Evolutionary conservation across 2,888 invertebrate species (phyloP), one percentile per base, ranked within the genome.

Genomic region (Hybos culiciformis): DNA sequence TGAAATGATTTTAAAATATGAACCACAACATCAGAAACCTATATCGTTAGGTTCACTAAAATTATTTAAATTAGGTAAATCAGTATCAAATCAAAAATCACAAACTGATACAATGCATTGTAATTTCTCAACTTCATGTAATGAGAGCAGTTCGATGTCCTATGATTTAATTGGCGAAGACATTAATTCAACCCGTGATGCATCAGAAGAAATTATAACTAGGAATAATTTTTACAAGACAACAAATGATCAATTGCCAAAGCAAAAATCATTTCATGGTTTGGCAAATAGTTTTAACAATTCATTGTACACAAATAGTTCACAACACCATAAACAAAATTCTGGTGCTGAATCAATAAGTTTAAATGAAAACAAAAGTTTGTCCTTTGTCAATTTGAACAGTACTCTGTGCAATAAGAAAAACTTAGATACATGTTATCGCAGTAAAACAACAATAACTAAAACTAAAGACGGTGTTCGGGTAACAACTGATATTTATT

Each of bases 381-480:
- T n/a, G n/a, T 24, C 24, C 24, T 24, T 8, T 24, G 7, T 24
- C 24, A 24, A 8, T 8, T 24, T 24, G 11, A 6, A 11, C 6
- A 6, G 6, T 24, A 6, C 6, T 24, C 6, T 24, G 24, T 24
- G 24, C 7, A 24, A 24, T 31, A 6, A 31, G 3, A 41, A 34
- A 9, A n/a, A n/a, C 1, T 2, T 44, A 1, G 55, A 56, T 39
- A 47, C 49, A 17, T 54, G 55, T 5, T 64, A 63, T 46, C 54
- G 59, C 26, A 63, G 63, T 48, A 62, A 59, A 43, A 63, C 63
- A 5, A 64, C 63, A 21, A 62, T 63, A 43, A 54, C 59, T 15
- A 63, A 59, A 47, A 63, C 58, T 15, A 51, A 58, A 9, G 52
- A 53, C 38, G 63, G 63, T 37, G 62, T 64, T 12, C 63, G 63